Conservation (phyloP, 2,888 invertebrate genomes). For the Drosophila birchii region DNA sequence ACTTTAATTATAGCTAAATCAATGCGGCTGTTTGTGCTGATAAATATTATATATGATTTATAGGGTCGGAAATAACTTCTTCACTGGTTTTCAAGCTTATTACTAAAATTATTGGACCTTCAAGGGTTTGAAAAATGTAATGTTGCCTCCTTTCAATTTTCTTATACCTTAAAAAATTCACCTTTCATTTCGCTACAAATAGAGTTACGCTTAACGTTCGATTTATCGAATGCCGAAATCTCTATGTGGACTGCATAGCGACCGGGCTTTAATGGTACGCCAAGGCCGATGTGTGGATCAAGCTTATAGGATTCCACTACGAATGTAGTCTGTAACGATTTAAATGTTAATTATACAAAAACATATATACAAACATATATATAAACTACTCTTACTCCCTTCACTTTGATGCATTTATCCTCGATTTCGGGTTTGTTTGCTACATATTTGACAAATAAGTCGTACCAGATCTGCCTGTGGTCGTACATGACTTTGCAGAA, state of each 20-base stretch:
- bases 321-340: slow-evolving; percentile 7
- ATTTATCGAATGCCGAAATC: background rate
- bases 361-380: too few relatives aligned
- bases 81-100: background rate
- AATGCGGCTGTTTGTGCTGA: too few relatives aligned
- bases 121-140: background rate
- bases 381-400: slow-evolving; percentile 13
- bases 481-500: slow-evolving; percentile 23
- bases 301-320: background rate
- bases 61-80: background rate
- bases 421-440: slow-evolving; percentile 1
- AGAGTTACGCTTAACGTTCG: background rate
- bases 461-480: slow-evolving; percentile 26
- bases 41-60: too few relatives aligned
- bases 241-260: background rate
- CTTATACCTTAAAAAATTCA: background rate
- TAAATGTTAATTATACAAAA: background rate
- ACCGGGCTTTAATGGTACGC: background rate
- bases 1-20: too few relatives aligned
- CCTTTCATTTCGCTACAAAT: too few relatives aligned
- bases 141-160: background rate
- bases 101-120: background rate
- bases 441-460: background rate
- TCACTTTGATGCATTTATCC: background rate
- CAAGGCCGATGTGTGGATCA: background rate